Conservation (phyloP, 2,888 invertebrate species). For the Callyntrura sp. region DNA sequence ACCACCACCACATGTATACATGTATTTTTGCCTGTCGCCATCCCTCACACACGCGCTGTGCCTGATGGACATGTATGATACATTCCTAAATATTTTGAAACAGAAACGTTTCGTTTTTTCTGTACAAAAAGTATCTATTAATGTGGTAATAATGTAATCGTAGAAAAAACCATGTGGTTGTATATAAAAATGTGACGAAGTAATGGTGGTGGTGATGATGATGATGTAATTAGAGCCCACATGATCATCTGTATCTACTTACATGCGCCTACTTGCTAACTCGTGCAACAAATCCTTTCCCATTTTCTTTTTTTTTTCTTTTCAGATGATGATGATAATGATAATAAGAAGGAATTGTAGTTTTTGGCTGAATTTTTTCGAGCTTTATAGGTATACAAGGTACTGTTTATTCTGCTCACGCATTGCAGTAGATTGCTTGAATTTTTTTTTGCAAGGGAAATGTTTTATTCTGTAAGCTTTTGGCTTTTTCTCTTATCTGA, state of each 20-base stretch:
- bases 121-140: slow-evolving; percentile 18
- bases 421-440: background rate
- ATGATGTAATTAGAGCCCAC: slow-evolving; percentile 56
- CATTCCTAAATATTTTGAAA: slow-evolving; percentile 54
- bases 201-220: background rate
- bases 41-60: slow-evolving; percentile 55
- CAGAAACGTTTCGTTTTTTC: slow-evolving; percentile 13
- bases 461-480: background rate
- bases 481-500: background rate
- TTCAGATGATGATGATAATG: background rate
- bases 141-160: slow-evolving; percentile 17
- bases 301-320: background rate
- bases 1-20: background rate
- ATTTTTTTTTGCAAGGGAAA: background rate
- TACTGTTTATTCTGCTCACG: background rate
- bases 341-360: background rate
- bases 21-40: slow-evolving; percentile 15
- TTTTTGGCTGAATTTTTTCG: slow-evolving; percentile 30
- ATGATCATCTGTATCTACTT: slow-evolving; percentile 24
- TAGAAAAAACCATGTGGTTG: background rate
- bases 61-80: slow-evolving; percentile 9
- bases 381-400: background rate
- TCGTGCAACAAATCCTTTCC: slow-evolving; percentile 46
- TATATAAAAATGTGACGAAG: slow-evolving; percentile 38
- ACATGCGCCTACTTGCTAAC: too few relatives aligned